Base-by-base conservation (phyloP, 2,113 vertebrate genomes). In the Panthera tigris region DNA sequence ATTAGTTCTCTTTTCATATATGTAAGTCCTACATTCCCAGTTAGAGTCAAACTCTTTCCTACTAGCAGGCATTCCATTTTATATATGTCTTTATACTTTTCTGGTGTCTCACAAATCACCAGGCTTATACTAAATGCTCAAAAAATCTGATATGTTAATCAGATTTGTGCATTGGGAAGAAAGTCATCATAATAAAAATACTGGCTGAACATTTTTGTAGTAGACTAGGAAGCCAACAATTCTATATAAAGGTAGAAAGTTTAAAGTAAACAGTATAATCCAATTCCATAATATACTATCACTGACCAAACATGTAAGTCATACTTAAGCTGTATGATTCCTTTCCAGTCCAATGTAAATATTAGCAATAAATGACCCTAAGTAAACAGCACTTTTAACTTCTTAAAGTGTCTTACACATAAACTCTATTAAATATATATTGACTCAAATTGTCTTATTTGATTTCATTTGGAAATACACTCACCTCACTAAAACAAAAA, bases 101-200 rank as follows among this genome's bases (percentile, higher is more conserved):
- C 31, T 96, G 68, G 61, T 91, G 4, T 78, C 66, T 78, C 12
- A 95, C 23, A 95, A 7, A 66, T 87, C 41, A 94, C 29, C 14
- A 96, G 39, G 33, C 13, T 81, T 74, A 85, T 85, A 80, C 7
- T 73, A 85, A 8, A 89, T 74, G 65, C 48, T 94, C 33, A 48
- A 69, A 95, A 89, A 89, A 92, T n/a, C n/a, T n/a, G n/a, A 89
- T 31, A 7, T 90, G 86, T 65, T 81, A 57, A 39, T 79, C 12
- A 63, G 85, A 93, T 48, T 89, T 95, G 52, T 61, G 31, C 31
- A 65, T 55, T 84, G 66, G 27, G 31, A 84, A 78, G 41, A 84
- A 93, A 89, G 55, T 71, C 9, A 84, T 84, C 50, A 52, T 7
- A 79, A 85, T 87, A 91, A 95, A 95, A 87, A 87, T 82, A 91